phyloP scores from a whole-genome alignment of 2,888 invertebrate genomes.

The Polydrusus cervinus region DNA sequence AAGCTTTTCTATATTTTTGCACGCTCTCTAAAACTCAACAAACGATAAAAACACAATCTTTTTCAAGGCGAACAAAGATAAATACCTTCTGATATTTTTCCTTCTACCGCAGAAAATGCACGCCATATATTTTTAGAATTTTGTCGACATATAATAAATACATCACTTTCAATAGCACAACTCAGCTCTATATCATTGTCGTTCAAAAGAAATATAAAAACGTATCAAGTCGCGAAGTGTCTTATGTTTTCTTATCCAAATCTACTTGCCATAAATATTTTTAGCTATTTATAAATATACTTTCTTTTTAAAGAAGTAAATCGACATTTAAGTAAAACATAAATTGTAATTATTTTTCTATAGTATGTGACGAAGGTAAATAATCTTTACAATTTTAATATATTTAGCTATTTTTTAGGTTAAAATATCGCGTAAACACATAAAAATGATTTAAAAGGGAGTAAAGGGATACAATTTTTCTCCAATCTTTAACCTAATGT shows the following conservation, averaged over 20 bases:
- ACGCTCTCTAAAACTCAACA: conserved; percentile 24
- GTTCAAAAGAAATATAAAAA: conserved; percentile 51
- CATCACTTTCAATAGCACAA: conserved; percentile 52
- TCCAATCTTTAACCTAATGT: too few species aligned
- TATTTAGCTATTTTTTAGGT: too few species aligned
- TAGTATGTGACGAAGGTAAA: too few species aligned
- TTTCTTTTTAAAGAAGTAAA: not conserved
- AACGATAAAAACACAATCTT: conserved; percentile 50
- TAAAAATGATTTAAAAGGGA: too few species aligned
- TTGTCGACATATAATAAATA: conserved; percentile 54
- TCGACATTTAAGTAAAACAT: not conserved
- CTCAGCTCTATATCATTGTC: conserved; percentile 52
- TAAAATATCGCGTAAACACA: too few species aligned
- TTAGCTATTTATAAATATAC: conserved; percentile 21
- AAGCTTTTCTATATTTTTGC: conserved; percentile 6
- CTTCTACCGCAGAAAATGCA: conserved; percentile 47
- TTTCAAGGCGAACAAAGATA: conserved; percentile 47
- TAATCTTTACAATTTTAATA: too few species aligned
- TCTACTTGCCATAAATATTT: conserved; percentile 32
- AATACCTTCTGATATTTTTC: conserved; percentile 53
- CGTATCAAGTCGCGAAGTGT: conserved; percentile 45
- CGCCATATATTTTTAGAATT: conserved; percentile 48
- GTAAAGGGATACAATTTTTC: too few species aligned
- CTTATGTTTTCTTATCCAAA: conserved; percentile 45
- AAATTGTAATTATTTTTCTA: not conserved